Percentiles rank a stretch among this genome's conserved stretches.
Evolutionary conservation across 2,888 invertebrate genomes (phyloP).

Genomic region (Horisme vitalbata): DNA sequence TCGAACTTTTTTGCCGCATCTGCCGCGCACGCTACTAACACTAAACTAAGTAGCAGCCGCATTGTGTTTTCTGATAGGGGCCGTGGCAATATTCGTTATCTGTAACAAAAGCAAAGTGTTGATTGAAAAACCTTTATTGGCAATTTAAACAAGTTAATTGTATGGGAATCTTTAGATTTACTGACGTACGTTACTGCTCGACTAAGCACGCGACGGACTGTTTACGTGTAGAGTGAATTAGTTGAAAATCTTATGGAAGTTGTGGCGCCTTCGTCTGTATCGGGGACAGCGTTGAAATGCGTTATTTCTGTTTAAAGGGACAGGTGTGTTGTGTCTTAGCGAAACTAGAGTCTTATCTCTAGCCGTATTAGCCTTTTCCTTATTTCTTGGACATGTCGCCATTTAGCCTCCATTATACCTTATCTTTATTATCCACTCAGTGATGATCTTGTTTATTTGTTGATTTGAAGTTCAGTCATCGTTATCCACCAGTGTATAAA

Average conservation of each 20-base stretch:
- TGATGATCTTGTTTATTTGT: constrained; percentile 25
- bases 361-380: constrained; percentile 36
- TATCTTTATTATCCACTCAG: constrained; percentile 34
- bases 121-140: constrained; percentile 55
- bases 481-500: not conserved
- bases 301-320: constrained; percentile 9
- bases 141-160: constrained; percentile 54
- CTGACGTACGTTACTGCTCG: constrained; percentile 46
- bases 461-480: not conserved
- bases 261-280: constrained; percentile 40
- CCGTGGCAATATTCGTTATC: constrained; percentile 76
- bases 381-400: constrained; percentile 29
- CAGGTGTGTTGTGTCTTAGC: constrained; percentile 36
- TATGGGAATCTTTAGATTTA: constrained; percentile 56
- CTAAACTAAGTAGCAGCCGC: constrained; percentile 73
- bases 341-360: constrained; percentile 37
- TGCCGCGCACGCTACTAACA: constrained; percentile 70
- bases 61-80: constrained; percentile 64
- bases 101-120: constrained; percentile 71
- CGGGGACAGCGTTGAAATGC: constrained; percentile 19
- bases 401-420: constrained; percentile 30
- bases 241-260: constrained; percentile 44
- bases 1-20: constrained; percentile 77
- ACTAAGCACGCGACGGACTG: constrained; percentile 50
- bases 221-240: constrained; percentile 38